phyloP scores from a whole-genome alignment of 2,113 vertebrate genomes.

The Melanerpes aurifrons region DNA sequence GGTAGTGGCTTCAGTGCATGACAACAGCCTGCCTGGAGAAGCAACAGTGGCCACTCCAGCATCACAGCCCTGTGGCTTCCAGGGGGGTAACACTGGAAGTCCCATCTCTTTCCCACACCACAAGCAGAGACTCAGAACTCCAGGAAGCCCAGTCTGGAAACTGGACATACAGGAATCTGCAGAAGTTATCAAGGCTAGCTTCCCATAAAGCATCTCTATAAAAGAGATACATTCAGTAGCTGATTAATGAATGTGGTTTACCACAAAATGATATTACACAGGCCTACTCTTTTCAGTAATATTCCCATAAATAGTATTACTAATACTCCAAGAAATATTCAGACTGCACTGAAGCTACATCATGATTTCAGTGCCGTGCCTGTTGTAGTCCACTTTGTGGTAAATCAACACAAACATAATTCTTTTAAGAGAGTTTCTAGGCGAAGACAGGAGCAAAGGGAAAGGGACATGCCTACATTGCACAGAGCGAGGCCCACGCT shows the following conservation, averaged over 20 bases:
- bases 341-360: neutral
- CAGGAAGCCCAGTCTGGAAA: neutral
- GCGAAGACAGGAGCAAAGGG: conserved; percentile 2
- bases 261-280: conserved; percentile 40
- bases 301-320: conserved; percentile 37
- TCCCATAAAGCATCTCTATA: conserved; percentile 1
- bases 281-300: conserved; percentile 38
- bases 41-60: neutral
- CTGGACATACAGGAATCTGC: neutral
- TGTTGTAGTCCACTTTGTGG: neutral
- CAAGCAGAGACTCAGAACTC: neutral
- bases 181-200: neutral
- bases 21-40: neutral
- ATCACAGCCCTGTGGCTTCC: neutral
- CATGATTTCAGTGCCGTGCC: neutral
- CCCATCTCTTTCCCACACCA: neutral
- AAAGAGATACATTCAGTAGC: neutral
- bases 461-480: neutral
- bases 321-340: conserved; percentile 31
- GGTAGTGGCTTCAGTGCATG: neutral
- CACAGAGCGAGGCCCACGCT: neutral
- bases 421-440: neutral
- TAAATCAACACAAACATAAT: conserved; percentile 16
- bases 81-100: neutral
- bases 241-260: conserved; percentile 61